These are phyloP conservation scores for Bathynomus jamesi DNA, from an alignment of 1,140 invertebrate genomes.

Conservation along the genomic window DNA sequence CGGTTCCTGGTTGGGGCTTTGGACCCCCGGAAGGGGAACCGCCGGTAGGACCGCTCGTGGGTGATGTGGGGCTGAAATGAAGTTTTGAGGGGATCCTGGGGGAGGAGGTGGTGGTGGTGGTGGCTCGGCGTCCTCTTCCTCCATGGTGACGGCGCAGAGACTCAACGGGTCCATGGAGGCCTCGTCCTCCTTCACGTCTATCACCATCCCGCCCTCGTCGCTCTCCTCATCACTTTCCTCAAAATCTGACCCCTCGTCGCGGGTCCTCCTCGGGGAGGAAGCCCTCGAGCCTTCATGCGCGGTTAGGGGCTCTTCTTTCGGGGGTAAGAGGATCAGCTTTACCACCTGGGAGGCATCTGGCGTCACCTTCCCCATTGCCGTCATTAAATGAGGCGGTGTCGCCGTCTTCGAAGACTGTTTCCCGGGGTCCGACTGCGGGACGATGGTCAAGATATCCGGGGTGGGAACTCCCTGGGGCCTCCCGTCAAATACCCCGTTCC, in stretches of 20 bases:
- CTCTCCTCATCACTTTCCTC: constrained; percentile 18
- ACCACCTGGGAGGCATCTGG: constrained; percentile 25
- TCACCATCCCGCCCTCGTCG: constrained; percentile 32
- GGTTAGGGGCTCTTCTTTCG: constrained; percentile 14
- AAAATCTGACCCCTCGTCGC: not conserved
- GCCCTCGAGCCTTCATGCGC: too few species aligned
- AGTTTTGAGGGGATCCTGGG: too few species aligned
- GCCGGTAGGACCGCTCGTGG: too few species aligned
- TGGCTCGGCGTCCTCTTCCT: constrained; percentile 26
- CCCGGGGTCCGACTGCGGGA: constrained; percentile 27
- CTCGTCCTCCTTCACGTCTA: constrained; percentile 29
- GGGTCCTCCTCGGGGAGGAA: too few species aligned
- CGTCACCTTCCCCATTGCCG: constrained; percentile 4
- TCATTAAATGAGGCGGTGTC: not conserved
- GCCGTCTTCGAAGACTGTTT: constrained; percentile 13
- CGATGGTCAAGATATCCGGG: constrained; percentile 35
- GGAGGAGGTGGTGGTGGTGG: not conserved
- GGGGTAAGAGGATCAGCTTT: constrained; percentile 27
- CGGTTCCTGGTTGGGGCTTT: too few species aligned
- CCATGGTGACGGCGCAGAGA: constrained; percentile 35
- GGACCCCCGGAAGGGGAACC: too few species aligned
- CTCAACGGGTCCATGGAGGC: constrained; percentile 30
- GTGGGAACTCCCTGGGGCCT: constrained; percentile 15
- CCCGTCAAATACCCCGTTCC: not conserved
- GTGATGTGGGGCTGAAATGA: too few species aligned